phyloP scores from a whole-genome alignment of 2,888 invertebrate species.

The Frankliniella fusca region DNA sequence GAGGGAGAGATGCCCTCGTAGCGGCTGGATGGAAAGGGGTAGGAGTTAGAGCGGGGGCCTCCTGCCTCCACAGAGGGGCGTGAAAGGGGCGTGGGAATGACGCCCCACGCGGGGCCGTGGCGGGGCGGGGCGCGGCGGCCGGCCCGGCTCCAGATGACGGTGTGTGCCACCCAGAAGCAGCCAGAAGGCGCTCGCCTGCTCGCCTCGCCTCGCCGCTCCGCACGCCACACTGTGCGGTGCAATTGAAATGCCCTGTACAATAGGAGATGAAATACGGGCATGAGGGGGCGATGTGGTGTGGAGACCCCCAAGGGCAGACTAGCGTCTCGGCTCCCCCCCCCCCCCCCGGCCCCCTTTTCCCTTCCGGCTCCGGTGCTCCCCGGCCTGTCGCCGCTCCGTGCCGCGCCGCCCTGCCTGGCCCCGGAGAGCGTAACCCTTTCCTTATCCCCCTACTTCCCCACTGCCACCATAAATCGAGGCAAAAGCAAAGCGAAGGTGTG shows the following conservation, averaged over 20 bases:
- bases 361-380: background rate
- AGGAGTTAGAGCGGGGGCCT: background rate
- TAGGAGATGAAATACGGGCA: conserved; percentile 15
- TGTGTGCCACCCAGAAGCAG: conserved; percentile 18
- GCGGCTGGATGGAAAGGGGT: background rate
- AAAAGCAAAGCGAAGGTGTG: background rate
- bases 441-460: background rate
- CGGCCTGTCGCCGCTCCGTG: background rate
- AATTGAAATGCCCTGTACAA: conserved; percentile 20
- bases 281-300: background rate
- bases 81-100: background rate
- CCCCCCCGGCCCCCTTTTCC: background rate
- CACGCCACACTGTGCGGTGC: background rate
- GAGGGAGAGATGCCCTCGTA: background rate
- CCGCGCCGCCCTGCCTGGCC: background rate
- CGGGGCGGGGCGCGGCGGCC: background rate
- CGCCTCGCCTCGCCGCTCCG: conserved; percentile 1
- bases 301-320: background rate
- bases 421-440: too few species aligned
- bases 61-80: too few species aligned
- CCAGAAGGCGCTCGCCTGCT: background rate
- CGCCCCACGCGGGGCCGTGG: background rate
- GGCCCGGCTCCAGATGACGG: background rate
- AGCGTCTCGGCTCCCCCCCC: background rate
- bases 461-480: conserved; percentile 1